Base-by-base conservation (phyloP, 2,113 vertebrate genomes). In the Sinocyclocheilus maitianheensis region DNA sequence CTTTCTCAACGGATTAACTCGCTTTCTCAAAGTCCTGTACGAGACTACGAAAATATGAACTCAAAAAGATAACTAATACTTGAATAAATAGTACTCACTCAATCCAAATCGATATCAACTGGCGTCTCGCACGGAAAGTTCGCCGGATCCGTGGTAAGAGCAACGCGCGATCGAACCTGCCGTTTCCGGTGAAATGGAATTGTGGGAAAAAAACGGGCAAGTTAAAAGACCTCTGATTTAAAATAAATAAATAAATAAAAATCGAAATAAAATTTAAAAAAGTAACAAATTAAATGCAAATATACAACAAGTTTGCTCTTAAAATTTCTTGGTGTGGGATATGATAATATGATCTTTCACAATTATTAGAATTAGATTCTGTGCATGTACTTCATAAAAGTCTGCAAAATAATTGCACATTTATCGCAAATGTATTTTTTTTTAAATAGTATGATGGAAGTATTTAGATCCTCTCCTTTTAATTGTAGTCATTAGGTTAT, bases 101-200 rank as follows among this genome's bases (percentile, higher is more conserved):
- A 78, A 67, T 55, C 51, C 78, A 85, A 65, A 76, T 83, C 78
- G 46, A 58, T 58, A 75, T 43, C 77, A 78, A 85, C 37, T 83
- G 72, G 58, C 51, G 78, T 77, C 85, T 43, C 87, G 30, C 48
- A 82, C 72, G 84, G 71, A 83, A 85, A 85, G 71, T 88, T 46
- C 83, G 80, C 86, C 87, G 87, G 87, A 88, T 63, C 71, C 78
- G 78, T 75, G 26, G 77, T 83, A 18, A 81, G 82, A 88, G 80
- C 78, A 72, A 62, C 84, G 84, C 78, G 75, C 37, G 26, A 60
- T 63, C 72, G 34, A 78, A 37, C 20, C 81, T 12, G 1, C 37
- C 2, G 67, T 53, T 85, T 88, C 87, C 87, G 79, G 78, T 72
- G 22, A 74, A 88, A 77, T 58, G 75, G 87, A 80, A 63, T 77